Evolutionary conservation across 2,888 invertebrate genomes (phyloP).

Genomic region (Hemaris fuciformis): DNA sequence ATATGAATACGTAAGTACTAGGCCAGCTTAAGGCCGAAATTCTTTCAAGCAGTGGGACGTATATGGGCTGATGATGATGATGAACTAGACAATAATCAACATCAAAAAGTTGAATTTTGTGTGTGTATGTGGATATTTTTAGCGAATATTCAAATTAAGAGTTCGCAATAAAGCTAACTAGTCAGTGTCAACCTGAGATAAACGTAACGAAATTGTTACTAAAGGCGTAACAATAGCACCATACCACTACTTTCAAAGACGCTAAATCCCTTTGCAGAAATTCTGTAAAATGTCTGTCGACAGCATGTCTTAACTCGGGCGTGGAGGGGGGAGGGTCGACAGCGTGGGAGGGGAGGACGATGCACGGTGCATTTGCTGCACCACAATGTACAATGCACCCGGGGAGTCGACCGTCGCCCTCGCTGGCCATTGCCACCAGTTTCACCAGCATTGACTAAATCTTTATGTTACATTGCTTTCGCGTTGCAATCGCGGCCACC

Average conservation of each 20-base stretch:
- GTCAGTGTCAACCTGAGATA: too few species aligned
- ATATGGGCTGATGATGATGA: too few species aligned
- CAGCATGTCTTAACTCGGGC: not conserved
- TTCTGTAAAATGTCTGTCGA: slow-evolving; percentile 5
- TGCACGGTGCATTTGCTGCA: slow-evolving; percentile 55
- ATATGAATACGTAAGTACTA: too few species aligned
- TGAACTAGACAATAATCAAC: too few species aligned
- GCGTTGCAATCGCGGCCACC: not conserved
- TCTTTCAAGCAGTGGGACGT: too few species aligned
- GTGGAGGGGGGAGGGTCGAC: slow-evolving; percentile 22
- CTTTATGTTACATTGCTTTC: slow-evolving; percentile 22
- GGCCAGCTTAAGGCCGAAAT: too few species aligned
- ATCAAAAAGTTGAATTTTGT: too few species aligned
- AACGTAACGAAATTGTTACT: too few species aligned
- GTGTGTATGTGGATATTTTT: too few species aligned
- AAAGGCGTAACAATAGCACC: too few species aligned
- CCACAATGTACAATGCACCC: slow-evolving; percentile 56
- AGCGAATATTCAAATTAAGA: too few species aligned
- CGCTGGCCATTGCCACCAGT: slow-evolving; percentile 66
- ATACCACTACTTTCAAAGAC: not conserved
- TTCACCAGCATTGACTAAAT: slow-evolving; percentile 50
- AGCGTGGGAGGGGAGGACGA: slow-evolving; percentile 24
- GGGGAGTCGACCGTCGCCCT: slow-evolving; percentile 36
- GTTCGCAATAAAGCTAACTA: too few species aligned
- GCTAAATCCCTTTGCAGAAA: not conserved